Percentiles rank a stretch among this genome's conserved stretches.
phyloP scores from a whole-genome alignment of 2,888 invertebrate genomes.

The Meiosimyza decipiens region DNA sequence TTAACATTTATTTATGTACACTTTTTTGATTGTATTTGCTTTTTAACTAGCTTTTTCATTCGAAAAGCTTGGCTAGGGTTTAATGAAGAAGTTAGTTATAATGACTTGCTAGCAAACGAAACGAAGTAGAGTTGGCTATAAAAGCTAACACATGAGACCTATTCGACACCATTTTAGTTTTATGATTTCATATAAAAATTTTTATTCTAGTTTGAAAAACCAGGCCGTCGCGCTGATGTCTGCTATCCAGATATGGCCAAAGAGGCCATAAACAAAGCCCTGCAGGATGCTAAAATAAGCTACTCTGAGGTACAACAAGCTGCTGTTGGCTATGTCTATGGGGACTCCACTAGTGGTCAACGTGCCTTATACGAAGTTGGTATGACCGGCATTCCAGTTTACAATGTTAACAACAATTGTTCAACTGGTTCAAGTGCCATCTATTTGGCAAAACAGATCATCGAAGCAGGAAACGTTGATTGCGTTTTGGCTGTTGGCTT shows the following conservation, averaged over 20 bases:
- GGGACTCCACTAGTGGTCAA: constrained; percentile 96
- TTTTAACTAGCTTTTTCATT: too few species aligned
- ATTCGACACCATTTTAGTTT: too few species aligned
- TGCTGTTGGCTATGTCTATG: constrained; percentile 92
- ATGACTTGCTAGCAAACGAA: too few species aligned
- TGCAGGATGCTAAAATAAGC: constrained; percentile 82
- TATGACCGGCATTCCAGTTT: constrained; percentile 96
- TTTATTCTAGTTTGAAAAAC: constrained; percentile 84
- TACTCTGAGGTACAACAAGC: constrained; percentile 88
- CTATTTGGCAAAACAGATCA: constrained; percentile 87
- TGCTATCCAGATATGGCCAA: constrained; percentile 97
- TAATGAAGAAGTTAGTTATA: too few species aligned
- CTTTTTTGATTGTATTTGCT: too few species aligned
- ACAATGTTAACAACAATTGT: constrained; percentile 99
- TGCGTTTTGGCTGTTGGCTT: constrained; percentile 95
- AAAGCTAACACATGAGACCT: too few species aligned
- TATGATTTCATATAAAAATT: background rate
- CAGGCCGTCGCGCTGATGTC: constrained; percentile 79
- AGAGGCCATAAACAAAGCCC: constrained; percentile 90
- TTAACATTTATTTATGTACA: too few species aligned
- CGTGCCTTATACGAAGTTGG: constrained; percentile 94
- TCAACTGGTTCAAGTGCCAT: constrained; percentile 96
- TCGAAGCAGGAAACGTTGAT: constrained; percentile 89
- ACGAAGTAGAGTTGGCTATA: too few species aligned
- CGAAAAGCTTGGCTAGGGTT: too few species aligned